Conservation (phyloP, 2,113 vertebrate species). For the Lathamus discolor region DNA sequence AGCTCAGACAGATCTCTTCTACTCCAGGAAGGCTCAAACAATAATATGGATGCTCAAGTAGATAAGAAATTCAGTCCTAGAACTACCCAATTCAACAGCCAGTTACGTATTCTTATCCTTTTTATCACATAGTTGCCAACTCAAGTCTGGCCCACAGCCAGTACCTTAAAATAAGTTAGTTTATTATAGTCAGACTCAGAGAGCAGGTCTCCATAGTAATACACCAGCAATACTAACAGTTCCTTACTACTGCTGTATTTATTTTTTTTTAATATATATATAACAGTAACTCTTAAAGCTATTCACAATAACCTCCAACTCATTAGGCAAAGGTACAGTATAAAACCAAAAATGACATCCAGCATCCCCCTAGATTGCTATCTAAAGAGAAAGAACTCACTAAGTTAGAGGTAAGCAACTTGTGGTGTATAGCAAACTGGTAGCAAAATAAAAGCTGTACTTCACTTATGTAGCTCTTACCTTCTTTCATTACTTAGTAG, state of each 20-base stretch:
- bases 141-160: background rate
- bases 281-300: background rate
- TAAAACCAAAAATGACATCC: background rate
- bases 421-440: background rate
- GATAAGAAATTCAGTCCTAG: background rate
- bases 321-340: background rate
- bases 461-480: background rate
- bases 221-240: background rate
- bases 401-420: background rate
- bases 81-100: background rate
- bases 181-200: background rate
- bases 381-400: background rate
- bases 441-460: background rate
- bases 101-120: background rate
- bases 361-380: background rate
- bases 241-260: background rate
- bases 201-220: background rate
- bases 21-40: background rate
- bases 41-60: background rate
- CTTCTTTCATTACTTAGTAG: background rate
- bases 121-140: background rate
- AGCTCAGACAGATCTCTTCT: background rate
- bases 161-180: background rate
- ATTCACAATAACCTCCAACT: background rate
- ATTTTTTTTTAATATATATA: background rate